Evolutionary conservation across 2,888 invertebrate species (phyloP).

Genomic region (Neelides folsomi): DNA sequence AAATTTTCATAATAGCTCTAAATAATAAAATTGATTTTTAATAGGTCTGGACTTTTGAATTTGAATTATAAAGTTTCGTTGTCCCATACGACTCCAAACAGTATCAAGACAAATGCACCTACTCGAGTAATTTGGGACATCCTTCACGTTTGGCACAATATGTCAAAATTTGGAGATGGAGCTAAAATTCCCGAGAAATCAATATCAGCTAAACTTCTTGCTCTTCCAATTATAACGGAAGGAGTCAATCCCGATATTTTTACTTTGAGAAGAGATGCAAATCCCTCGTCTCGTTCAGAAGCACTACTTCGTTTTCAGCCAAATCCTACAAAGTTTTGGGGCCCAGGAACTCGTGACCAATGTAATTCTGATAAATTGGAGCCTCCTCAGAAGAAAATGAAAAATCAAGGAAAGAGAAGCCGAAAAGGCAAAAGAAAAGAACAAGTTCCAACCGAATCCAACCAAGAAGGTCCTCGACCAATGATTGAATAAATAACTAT

Average conservation of each 20-base stretch:
- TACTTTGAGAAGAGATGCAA: constrained; percentile 51
- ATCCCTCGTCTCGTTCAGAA: constrained; percentile 60
- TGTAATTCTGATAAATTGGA: constrained; percentile 13
- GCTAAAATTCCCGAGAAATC: constrained; percentile 17
- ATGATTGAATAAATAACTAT: too few species aligned
- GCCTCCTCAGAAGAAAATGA: background rate
- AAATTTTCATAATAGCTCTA: too few species aligned
- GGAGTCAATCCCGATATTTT: constrained; percentile 42
- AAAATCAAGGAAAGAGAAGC: constrained; percentile 7
- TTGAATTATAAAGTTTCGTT: constrained; percentile 81
- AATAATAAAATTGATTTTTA: constrained; percentile 33
- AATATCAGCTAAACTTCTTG: constrained; percentile 33
- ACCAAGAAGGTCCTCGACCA: too few species aligned
- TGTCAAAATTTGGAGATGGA: constrained; percentile 42
- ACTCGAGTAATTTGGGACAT: constrained; percentile 79
- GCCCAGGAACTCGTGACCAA: constrained; percentile 61
- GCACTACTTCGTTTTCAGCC: constrained; percentile 66
- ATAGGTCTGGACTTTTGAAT: constrained; percentile 76
- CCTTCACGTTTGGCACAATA: constrained; percentile 62
- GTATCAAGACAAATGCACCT: constrained; percentile 88
- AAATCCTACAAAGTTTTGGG: constrained; percentile 81
- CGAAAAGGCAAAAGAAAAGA: too few species aligned
- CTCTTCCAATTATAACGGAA: constrained; percentile 20
- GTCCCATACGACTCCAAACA: constrained; percentile 75
- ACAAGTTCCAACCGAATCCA: too few species aligned